Conservation (phyloP, 2,888 invertebrate genomes). For the Schrankia costaestrigalis region DNA sequence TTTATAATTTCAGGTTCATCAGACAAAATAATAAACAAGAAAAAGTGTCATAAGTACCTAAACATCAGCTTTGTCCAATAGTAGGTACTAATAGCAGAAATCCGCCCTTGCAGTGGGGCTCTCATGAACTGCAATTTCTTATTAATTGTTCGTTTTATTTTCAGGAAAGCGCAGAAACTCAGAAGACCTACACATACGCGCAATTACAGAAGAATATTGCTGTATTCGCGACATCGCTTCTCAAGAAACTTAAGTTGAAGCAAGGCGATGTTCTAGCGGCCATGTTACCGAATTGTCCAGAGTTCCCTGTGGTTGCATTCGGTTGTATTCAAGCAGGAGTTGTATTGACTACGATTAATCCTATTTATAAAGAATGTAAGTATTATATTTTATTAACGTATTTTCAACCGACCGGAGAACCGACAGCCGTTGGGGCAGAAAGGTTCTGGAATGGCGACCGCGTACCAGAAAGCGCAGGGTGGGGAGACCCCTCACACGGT, state of each 20-base stretch:
- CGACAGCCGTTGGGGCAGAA: too few relatives aligned
- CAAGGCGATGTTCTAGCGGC: conserved; percentile 84
- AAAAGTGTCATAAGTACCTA: too few relatives aligned
- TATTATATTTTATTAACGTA: not conserved
- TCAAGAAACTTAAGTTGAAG: conserved; percentile 82
- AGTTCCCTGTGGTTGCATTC: conserved; percentile 84
- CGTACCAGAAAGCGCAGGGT: too few relatives aligned
- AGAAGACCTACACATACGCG: conserved; percentile 63
- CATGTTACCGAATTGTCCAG: conserved; percentile 87
- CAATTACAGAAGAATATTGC: conserved; percentile 79
- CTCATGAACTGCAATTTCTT: not conserved
- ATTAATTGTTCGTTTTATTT: conserved; percentile 13
- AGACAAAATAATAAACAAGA: too few relatives aligned
- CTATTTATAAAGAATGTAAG: conserved; percentile 84
- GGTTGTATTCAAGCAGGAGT: conserved; percentile 87
- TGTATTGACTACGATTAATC: conserved; percentile 87
- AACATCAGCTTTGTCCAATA: too few relatives aligned
- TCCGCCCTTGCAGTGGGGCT: too few relatives aligned
- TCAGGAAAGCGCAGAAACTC: conserved; percentile 70
- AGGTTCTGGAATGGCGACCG: too few relatives aligned
- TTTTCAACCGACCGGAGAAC: too few relatives aligned
- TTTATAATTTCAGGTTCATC: too few relatives aligned
- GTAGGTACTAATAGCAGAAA: too few relatives aligned
- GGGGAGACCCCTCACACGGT: too few relatives aligned
- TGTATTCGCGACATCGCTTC: conserved; percentile 83